phyloP scores from a whole-genome alignment of 2,888 invertebrate species.

The Drosophila formosana region DNA sequence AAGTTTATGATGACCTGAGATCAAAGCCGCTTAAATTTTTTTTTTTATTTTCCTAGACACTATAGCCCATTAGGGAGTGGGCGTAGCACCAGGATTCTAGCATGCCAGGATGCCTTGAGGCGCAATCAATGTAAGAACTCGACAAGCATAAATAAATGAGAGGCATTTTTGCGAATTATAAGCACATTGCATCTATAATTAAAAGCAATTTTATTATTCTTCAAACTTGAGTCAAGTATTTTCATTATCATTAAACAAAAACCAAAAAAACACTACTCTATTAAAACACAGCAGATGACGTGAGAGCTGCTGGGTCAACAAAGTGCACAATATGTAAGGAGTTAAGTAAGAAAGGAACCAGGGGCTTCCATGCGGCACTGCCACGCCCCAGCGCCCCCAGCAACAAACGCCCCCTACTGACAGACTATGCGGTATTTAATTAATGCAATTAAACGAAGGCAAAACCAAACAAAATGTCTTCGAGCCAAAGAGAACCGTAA shows the following conservation, averaged over 20 bases:
- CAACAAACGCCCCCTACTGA: conserved; percentile 27
- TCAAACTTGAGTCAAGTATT: background rate
- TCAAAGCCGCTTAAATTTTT: conserved; percentile 8
- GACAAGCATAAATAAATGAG: background rate
- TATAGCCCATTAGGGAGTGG: background rate
- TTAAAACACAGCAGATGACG: too few species aligned
- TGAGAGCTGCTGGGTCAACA: conserved; percentile 18
- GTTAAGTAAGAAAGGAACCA: conserved; percentile 20
- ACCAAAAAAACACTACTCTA: background rate
- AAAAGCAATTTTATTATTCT: background rate
- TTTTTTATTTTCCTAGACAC: background rate
- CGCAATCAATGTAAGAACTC: background rate
- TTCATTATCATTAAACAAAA: background rate
- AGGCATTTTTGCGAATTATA: background rate
- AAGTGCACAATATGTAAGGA: conserved; percentile 45
- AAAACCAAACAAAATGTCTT: conserved; percentile 59
- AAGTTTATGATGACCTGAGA: too few species aligned
- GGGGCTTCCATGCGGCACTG: background rate
- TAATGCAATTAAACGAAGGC: conserved; percentile 73
- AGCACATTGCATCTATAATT: conserved; percentile 1
- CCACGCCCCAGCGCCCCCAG: conserved; percentile 34
- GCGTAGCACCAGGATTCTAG: too few species aligned
- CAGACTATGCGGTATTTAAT: conserved; percentile 61
- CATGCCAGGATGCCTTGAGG: too few species aligned
- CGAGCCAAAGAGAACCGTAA: conserved; percentile 35